A percentile compares a stretch with the other conserved stretches of the same genome.
These are phyloP conservation scores for Hetaerina titia DNA, from an alignment of 2,888 invertebrate genomes.

Conservation along the genomic window DNA sequence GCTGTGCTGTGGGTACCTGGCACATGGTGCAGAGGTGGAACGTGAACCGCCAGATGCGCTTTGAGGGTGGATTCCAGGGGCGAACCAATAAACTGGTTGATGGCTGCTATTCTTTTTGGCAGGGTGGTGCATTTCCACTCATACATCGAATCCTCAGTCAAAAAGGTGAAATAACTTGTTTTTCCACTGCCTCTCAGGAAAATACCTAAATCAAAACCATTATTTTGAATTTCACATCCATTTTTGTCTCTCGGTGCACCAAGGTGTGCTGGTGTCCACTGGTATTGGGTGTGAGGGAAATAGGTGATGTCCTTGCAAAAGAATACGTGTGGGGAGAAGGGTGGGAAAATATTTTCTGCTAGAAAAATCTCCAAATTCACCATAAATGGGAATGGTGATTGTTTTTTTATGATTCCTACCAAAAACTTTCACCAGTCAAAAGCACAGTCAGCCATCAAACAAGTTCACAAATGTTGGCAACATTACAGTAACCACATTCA, in stretches of 20 bases:
- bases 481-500: too few species aligned
- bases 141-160: constrained; percentile 86
- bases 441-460: too few species aligned
- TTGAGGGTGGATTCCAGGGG: constrained; percentile 98
- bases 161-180: constrained; percentile 75
- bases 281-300: too few species aligned
- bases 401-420: too few species aligned
- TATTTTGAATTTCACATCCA: background rate
- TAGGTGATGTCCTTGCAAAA: too few species aligned
- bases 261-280: too few species aligned
- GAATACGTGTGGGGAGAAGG: too few species aligned
- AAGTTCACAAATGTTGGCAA: too few species aligned
- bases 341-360: too few species aligned
- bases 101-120: constrained; percentile 99
- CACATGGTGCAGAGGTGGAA: constrained; percentile 85
- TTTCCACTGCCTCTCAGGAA: background rate
- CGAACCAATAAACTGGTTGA: constrained; percentile 99
- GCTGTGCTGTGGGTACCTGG: background rate
- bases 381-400: too few species aligned
- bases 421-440: too few species aligned
- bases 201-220: background rate
- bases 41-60: constrained; percentile 92
- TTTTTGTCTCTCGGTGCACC: background rate
- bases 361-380: too few species aligned
- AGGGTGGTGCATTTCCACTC: constrained; percentile 94